These are phyloP conservation scores for Gorsachius magnificus DNA, from an alignment of 2,797 vertebrate species.

Conservation along the genomic window DNA sequence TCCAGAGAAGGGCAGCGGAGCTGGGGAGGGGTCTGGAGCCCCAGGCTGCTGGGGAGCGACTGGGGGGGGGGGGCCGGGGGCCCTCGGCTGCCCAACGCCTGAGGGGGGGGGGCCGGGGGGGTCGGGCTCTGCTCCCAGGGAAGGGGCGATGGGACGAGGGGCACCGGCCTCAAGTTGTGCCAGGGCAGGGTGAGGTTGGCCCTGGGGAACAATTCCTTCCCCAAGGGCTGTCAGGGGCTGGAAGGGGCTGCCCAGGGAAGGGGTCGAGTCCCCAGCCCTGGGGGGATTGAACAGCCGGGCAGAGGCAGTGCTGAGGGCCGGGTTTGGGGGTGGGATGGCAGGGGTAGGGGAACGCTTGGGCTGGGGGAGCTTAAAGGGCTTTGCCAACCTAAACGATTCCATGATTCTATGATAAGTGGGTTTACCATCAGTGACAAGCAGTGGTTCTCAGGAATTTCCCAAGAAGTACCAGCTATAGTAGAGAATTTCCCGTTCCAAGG, in stretches of 20 bases:
- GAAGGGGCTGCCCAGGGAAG: not conserved
- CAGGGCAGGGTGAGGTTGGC: not conserved
- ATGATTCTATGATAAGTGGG: not conserved
- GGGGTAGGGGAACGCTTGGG: not conserved
- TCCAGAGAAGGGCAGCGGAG: accelerated
- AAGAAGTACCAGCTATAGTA: not conserved
- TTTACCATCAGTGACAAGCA: not conserved
- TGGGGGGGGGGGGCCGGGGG: too few species aligned
- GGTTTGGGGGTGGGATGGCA: not conserved
- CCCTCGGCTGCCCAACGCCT: too few species aligned
- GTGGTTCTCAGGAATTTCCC: not conserved
- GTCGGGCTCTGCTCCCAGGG: not conserved
- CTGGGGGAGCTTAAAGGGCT: not conserved
- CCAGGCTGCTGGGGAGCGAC: not conserved
- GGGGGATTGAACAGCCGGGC: not conserved
- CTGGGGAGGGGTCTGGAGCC: not conserved
- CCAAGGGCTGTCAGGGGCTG: too few species aligned
- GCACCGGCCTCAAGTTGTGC: not conserved
- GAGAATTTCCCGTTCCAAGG: not conserved
- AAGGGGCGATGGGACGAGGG: not conserved
- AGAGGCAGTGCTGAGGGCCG: not conserved
- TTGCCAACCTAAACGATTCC: not conserved
- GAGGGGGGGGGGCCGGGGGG: too few species aligned
- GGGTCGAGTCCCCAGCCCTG: not conserved
- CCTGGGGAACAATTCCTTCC: too few species aligned